phyloP scores from a whole-genome alignment of 2,113 vertebrate genomes.

The Nasalis larvatus region DNA sequence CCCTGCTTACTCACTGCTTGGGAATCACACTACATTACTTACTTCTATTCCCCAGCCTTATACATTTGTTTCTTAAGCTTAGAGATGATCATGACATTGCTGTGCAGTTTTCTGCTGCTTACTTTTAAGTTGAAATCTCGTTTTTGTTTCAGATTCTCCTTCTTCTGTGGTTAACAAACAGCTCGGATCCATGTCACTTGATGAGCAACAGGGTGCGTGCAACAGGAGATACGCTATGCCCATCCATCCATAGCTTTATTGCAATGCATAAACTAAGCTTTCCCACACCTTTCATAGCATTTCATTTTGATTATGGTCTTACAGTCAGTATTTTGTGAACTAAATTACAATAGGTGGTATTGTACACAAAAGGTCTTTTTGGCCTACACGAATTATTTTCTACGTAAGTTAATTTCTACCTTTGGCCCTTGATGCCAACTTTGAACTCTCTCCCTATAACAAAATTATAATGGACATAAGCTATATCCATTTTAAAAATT shows the following conservation, averaged over 20 bases:
- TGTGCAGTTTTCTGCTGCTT: slow-evolving; percentile 88
- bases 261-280: slow-evolving; percentile 71
- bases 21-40: slow-evolving; percentile 71
- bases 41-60: slow-evolving; percentile 74
- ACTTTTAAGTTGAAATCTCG: slow-evolving; percentile 90
- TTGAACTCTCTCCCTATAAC: not conserved
- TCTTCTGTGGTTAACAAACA: slow-evolving; percentile 99
- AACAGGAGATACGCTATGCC: slow-evolving; percentile 84
- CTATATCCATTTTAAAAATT: not conserved
- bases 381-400: slow-evolving; percentile 16
- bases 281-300: slow-evolving; percentile 70
- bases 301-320: slow-evolving; percentile 73
- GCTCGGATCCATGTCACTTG: slow-evolving; percentile 99
- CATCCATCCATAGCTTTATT: slow-evolving; percentile 79
- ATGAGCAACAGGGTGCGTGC: slow-evolving; percentile 97
- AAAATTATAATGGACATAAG: not conserved
- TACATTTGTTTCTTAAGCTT: slow-evolving; percentile 78
- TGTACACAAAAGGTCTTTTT: not conserved
- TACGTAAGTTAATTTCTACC: not conserved
- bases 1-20: slow-evolving; percentile 82
- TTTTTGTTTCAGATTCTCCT: slow-evolving; percentile 99
- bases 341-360: slow-evolving; percentile 66
- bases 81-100: slow-evolving; percentile 84
- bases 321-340: slow-evolving; percentile 66
- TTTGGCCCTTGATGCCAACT: not conserved